phyloP scores from a whole-genome alignment of 1,140 invertebrate species.

The Platorchestia sp. region DNA sequence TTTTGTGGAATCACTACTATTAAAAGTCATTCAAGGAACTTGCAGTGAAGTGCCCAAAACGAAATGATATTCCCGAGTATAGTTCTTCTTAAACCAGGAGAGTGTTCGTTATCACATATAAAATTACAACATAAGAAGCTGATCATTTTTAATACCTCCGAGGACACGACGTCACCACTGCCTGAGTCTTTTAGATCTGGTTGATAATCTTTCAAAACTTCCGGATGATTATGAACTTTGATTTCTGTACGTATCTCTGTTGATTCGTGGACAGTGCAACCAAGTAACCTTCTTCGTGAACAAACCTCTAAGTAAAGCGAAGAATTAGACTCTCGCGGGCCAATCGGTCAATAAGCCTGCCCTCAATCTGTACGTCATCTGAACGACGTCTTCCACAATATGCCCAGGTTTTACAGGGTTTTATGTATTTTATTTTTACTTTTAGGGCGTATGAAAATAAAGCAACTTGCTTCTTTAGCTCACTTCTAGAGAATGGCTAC shows the following conservation, averaged over 20 bases:
- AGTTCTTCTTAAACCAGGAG: not conserved
- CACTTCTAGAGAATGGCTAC: not conserved
- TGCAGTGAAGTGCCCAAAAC: not conserved
- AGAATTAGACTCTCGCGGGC: not conserved
- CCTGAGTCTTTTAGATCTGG: not conserved
- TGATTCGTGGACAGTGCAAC: not conserved
- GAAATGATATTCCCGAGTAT: no score
- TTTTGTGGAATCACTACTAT: no score
- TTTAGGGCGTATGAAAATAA: not conserved
- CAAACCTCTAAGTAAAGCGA: not conserved
- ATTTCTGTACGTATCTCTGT: not conserved
- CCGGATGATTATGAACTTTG: not conserved
- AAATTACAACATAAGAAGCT: not conserved
- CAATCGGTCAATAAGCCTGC: not conserved
- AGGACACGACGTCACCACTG: not conserved
- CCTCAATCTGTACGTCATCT: not conserved
- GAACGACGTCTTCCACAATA: no score
- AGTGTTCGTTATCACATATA: not conserved
- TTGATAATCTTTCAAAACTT: not conserved
- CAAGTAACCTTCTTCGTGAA: not conserved
- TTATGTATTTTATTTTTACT: no score
- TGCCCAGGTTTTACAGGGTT: no score
- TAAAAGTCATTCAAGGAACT: not conserved
- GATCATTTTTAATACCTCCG: not conserved
- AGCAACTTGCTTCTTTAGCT: not conserved